Evolutionary conservation across 2,113 vertebrate genomes (phyloP).

Genomic region (Prionailurus viverrinus): DNA sequence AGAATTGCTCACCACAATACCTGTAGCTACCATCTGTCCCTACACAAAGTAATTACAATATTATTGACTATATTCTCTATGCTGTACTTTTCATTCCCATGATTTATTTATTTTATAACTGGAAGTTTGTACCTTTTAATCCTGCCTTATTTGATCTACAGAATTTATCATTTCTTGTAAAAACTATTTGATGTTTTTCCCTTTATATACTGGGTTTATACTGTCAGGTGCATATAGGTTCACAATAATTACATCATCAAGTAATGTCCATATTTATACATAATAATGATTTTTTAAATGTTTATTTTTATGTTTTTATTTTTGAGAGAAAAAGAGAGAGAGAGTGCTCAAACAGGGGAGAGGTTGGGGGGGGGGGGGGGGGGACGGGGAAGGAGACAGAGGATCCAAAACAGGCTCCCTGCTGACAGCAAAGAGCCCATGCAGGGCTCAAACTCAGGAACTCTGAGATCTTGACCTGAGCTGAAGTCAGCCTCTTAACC

Average conservation of each 20-base stretch:
- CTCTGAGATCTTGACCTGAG: no score
- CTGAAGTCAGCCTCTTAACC: no score
- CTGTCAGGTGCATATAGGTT: neutral
- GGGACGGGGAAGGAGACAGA: no score
- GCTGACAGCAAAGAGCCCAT: no score
- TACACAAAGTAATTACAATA: neutral
- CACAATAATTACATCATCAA: neutral
- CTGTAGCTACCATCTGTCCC: neutral
- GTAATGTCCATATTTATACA: neutral
- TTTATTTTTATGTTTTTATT: no score
- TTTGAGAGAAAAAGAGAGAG: no score
- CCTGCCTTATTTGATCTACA: neutral
- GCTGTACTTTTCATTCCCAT: neutral
- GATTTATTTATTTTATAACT: neutral
- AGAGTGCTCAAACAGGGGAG: no score
- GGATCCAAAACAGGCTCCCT: no score
- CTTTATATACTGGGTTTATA: neutral
- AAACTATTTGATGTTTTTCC: neutral
- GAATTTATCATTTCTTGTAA: slow-evolving; percentile 1
- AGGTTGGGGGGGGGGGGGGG: no score
- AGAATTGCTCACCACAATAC: neutral
- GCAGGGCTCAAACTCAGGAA: no score
- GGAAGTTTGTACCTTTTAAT: neutral
- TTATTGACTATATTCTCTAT: neutral
- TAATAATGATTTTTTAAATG: neutral